Percentiles rank a stretch among this genome's conserved stretches.
phyloP scores from a whole-genome alignment of 2,797 vertebrate species.

The Aythya fuligula region DNA sequence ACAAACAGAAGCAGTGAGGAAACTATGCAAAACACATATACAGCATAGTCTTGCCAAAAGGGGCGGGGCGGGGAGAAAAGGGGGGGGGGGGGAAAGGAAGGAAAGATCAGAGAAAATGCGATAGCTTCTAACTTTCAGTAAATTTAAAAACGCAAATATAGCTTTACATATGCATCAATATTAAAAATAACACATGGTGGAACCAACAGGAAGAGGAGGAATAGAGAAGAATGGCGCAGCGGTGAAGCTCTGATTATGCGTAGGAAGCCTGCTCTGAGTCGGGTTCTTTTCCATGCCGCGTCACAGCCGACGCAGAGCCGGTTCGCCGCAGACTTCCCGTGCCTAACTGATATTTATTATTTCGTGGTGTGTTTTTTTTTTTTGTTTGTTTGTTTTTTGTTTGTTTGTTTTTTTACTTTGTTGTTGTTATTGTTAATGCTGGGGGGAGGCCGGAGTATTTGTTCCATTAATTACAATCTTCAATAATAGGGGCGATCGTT shows the following conservation, averaged over 20 bases:
- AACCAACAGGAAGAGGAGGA: conserved; percentile 82
- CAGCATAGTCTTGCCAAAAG: conserved; percentile 48
- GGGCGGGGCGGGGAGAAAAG: not conserved
- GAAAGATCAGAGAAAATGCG: conserved; percentile 32
- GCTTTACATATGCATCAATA: conserved; percentile 93
- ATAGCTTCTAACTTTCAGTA: conserved; percentile 66
- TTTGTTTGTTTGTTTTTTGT: too few relatives aligned
- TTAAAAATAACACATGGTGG: conserved; percentile 89
- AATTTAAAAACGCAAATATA: conserved; percentile 88
- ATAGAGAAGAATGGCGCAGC: conserved; percentile 82
- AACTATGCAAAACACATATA: conserved; percentile 59
- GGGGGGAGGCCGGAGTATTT: not conserved
- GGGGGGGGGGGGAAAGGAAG: not conserved
- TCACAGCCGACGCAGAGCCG: not conserved
- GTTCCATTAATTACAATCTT: conserved; percentile 77
- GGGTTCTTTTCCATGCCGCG: conserved; percentile 58
- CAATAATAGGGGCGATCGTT: conserved; percentile 72
- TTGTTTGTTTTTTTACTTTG: too few relatives aligned
- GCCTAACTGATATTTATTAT: conserved; percentile 53
- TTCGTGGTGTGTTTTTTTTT: not conserved
- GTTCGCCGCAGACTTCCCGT: conserved; percentile 62
- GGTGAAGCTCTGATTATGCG: conserved; percentile 87
- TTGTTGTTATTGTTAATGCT: conserved; percentile 62
- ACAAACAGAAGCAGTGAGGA: conserved; percentile 56
- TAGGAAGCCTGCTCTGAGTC: conserved; percentile 71